phyloP scores from a whole-genome alignment of 23 tunicate species.

The Ciona savignyi region DNA sequence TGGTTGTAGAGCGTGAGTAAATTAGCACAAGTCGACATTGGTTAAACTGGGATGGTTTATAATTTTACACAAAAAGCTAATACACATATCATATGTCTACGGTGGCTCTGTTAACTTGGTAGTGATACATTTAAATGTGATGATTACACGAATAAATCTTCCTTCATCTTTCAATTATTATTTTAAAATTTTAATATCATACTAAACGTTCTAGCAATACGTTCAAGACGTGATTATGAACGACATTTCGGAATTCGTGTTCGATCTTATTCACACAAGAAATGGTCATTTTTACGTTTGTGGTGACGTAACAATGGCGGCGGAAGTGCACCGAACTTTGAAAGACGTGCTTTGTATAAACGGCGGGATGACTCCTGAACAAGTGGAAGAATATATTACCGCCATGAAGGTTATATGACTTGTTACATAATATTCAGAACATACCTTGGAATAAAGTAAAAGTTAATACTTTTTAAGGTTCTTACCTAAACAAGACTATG shows the following conservation, averaged over 20 bases:
- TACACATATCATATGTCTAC: too few relatives aligned
- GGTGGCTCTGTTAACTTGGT: too few relatives aligned
- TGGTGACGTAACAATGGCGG: slow-evolving; percentile 90
- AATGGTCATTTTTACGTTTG: slow-evolving; percentile 77
- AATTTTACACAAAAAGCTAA: too few relatives aligned
- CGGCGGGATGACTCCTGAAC: slow-evolving; percentile 20
- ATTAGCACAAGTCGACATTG: too few relatives aligned
- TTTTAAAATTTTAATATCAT: too few relatives aligned
- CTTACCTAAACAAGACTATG: too few relatives aligned
- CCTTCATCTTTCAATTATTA: background rate
- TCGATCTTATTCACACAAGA: slow-evolving; percentile 16
- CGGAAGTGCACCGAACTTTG: slow-evolving; percentile 45
- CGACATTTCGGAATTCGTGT: slow-evolving; percentile 42
- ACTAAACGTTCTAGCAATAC: slow-evolving; percentile 62
- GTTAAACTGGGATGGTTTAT: too few relatives aligned
- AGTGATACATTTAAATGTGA: background rate
- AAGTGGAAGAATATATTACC: slow-evolving; percentile 27
- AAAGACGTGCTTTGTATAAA: slow-evolving; percentile 18
- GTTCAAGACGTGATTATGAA: slow-evolving; percentile 45
- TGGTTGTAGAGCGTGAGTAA: too few relatives aligned
- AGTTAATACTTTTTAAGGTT: too few relatives aligned
- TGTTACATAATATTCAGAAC: too few relatives aligned
- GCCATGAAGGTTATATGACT: slow-evolving; percentile 84
- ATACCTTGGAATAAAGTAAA: too few relatives aligned
- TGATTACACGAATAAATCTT: background rate